Percentiles rank a stretch among this genome's conserved stretches.
Conservation (phyloP, 1,140 invertebrate genomes). For the Euwallacea fornicatus region DNA sequence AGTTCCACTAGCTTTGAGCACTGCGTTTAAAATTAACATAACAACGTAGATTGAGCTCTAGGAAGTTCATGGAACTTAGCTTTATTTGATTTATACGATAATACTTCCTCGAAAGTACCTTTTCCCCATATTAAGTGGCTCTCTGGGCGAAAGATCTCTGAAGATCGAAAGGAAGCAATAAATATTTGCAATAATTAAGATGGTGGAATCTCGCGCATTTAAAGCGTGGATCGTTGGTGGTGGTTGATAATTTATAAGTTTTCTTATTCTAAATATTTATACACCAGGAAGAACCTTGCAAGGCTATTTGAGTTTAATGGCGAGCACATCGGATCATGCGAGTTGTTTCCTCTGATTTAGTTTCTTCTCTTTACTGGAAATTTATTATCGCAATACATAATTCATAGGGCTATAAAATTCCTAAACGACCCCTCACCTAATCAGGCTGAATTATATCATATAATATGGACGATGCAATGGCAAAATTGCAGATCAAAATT, state of each 20-base stretch:
- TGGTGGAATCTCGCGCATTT: slow-evolving; percentile 16
- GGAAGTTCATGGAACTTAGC: slow-evolving; percentile 9
- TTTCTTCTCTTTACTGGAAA: background rate
- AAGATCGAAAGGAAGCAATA: slow-evolving; percentile 22
- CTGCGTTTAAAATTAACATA: slow-evolving; percentile 1
- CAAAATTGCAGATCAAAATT: no score
- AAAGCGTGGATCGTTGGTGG: slow-evolving; percentile 16
- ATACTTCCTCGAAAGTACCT: slow-evolving; percentile 16
- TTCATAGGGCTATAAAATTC: background rate
- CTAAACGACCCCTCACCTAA: background rate
- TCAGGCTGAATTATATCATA: no score
- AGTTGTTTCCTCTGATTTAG: slow-evolving; percentile 7
- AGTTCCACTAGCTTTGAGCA: background rate
- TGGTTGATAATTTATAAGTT: slow-evolving; percentile 15
- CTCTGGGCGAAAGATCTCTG: slow-evolving; percentile 12
- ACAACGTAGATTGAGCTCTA: background rate
- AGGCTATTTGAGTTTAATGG: slow-evolving; percentile 21
- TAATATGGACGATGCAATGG: background rate
- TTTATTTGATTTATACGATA: slow-evolving; percentile 6
- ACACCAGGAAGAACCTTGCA: slow-evolving; percentile 26
- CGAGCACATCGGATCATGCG: slow-evolving; percentile 10
- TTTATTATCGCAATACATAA: background rate
- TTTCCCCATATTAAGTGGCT: slow-evolving; percentile 10
- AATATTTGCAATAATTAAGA: slow-evolving; percentile 28
- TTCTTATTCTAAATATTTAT: slow-evolving; percentile 21